Evolutionary conservation across 2,888 invertebrate genomes (phyloP), one percentile per base, ranked within the genome.

Genomic region (Leucoma salicis): DNA sequence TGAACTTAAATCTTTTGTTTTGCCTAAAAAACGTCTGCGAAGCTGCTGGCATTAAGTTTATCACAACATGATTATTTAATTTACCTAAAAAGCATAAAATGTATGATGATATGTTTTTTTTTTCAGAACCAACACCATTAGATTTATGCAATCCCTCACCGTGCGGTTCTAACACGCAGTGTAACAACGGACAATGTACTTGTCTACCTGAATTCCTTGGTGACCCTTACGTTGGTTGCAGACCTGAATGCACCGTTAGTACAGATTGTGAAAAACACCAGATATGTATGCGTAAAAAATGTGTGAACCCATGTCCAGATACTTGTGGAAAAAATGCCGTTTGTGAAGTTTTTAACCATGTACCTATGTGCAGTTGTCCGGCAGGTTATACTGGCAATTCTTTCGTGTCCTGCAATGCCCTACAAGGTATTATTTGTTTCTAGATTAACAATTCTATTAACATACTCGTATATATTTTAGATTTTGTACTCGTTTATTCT

Each of bases 171-270:
- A 96, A 96, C 73, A 91, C 96, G 1, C 84, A 92, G 60, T 95
- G 95, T 70, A 63, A 80, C 45, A 88, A 93, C 58, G 95, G 95
- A 35, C 76, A 91, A 46, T 95, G 95, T 63, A 91, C 91, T 14
- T 96, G 96, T 73, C 70, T 94, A 27, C 87, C 92, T 1, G 94
- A 95, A 64, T 95, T 94, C 66, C 92, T 92, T 52, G 96, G 96
- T 18, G 94, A 96, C 81, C 95, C 96, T 0, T 94, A 94, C 59
- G 74, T 91, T 31, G 94, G 93, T 31, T 96, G 96, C 71, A 91
- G 95, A 56, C 96, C 96, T 3, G 95, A 96, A 79, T 96, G 96
- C 77, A 92, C 94, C n/a, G 81, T 94, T 3, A 95, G 93, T 68
- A 81, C 90, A 8, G 95, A 96, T 61, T 96, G 96, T 75, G 82